Conservation (phyloP, 2,888 invertebrate genomes). For the Erpobdella octoculata region DNA sequence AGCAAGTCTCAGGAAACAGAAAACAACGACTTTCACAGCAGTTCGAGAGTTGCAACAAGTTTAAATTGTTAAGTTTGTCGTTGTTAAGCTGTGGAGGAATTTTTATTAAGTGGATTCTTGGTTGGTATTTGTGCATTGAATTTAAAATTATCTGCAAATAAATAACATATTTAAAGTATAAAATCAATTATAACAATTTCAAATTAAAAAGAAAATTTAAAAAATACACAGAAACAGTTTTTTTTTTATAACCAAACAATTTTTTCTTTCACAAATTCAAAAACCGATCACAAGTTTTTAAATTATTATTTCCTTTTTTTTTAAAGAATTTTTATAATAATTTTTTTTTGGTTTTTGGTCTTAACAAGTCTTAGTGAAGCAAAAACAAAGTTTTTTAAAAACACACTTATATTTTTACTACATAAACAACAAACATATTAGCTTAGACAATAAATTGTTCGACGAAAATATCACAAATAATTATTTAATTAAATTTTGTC, state of each 20-base stretch:
- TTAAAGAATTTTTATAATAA: no score
- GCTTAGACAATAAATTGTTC: no score
- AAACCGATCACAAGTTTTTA: not conserved
- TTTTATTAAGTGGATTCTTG: constrained; percentile 88
- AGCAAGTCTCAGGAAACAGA: constrained; percentile 92
- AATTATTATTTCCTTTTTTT: no score
- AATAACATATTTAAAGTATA: not conserved
- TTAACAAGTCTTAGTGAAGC: no score
- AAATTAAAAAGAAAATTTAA: not conserved
- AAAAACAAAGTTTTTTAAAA: no score
- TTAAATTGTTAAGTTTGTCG: not conserved
- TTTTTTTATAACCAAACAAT: not conserved
- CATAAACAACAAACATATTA: no score
- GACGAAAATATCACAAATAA: no score
- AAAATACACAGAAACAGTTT: not conserved
- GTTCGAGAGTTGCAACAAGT: no score
- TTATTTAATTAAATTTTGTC: no score
- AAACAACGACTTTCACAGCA: constrained; percentile 74
- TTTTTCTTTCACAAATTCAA: not conserved
- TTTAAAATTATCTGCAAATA: constrained; percentile 81
- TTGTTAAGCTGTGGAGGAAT: constrained; percentile 40
- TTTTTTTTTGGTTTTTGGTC: no score
- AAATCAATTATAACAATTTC: not conserved
- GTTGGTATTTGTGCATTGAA: constrained; percentile 99
- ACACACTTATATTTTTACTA: no score